phyloP scores from a whole-genome alignment of 2,797 vertebrate species.

The Sebastes matsubarae region DNA sequence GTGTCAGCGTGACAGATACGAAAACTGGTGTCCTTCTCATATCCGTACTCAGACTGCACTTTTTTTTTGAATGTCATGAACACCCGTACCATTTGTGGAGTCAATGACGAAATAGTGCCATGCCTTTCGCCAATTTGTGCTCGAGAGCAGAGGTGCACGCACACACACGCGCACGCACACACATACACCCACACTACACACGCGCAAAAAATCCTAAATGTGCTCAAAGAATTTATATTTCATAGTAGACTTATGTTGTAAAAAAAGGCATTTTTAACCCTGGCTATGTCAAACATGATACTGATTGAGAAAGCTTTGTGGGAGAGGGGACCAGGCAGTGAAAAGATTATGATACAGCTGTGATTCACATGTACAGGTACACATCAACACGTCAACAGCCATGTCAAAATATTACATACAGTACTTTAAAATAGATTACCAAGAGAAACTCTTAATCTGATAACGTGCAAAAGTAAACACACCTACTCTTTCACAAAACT shows the following conservation, averaged over 20 bases:
- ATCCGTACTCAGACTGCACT: constrained; percentile 3
- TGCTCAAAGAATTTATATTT: constrained; percentile 32
- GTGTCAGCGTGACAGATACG: constrained; percentile 53
- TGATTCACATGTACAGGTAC: constrained; percentile 71
- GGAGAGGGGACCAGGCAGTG: constrained; percentile 61
- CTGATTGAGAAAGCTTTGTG: constrained; percentile 17
- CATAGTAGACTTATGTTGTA: constrained; percentile 25
- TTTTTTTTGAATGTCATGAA: background rate
- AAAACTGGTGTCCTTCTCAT: constrained; percentile 18
- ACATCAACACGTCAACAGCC: constrained; percentile 71
- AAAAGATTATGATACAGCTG: constrained; percentile 64
- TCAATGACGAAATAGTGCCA: constrained; percentile 12
- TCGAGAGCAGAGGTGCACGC: constrained; percentile 28
- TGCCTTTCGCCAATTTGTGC: constrained; percentile 38
- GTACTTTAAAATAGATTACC: constrained; percentile 74
- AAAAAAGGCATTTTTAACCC: constrained; percentile 40
- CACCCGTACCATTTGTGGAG: constrained; percentile 2
- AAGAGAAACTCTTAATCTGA: constrained; percentile 63
- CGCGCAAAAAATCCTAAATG: constrained; percentile 19
- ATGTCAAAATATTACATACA: constrained; percentile 73
- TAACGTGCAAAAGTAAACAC: constrained; percentile 78
- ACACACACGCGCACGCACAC: constrained; percentile 33
- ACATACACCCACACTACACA: constrained; percentile 20
- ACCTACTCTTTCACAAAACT: constrained; percentile 71
- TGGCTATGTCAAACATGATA: constrained; percentile 30